Evolutionary conservation across 2,888 invertebrate genomes (phyloP).

Genomic region (Polylopha cassiicola): DNA sequence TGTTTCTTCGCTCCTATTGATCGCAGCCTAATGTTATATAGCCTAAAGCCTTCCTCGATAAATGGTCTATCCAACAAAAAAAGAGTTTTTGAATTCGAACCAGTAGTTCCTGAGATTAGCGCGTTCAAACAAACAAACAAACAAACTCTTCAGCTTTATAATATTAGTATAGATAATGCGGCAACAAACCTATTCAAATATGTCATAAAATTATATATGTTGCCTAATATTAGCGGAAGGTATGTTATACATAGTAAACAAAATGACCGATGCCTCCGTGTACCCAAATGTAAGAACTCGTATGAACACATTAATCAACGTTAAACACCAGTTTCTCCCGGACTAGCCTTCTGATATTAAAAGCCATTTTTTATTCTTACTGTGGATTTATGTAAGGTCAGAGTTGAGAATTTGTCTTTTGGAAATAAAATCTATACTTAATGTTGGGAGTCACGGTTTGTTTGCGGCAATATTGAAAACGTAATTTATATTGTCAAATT

Average conservation of each 20-base stretch:
- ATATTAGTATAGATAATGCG: too few species aligned
- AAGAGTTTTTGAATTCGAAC: background rate
- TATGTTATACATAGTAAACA: slow-evolving; percentile 5
- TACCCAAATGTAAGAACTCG: slow-evolving; percentile 33
- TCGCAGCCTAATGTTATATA: too few species aligned
- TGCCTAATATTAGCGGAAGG: too few species aligned
- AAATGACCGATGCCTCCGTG: slow-evolving; percentile 2
- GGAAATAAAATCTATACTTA: slow-evolving; percentile 27
- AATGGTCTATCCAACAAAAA: too few species aligned
- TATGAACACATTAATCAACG: slow-evolving; percentile 64
- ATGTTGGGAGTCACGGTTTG: background rate
- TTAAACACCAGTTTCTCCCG: slow-evolving; percentile 45
- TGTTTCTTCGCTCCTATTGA: too few species aligned
- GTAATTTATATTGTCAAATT: slow-evolving; percentile 13
- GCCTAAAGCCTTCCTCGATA: too few species aligned
- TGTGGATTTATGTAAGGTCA: slow-evolving; percentile 47
- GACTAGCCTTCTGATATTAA: slow-evolving; percentile 51
- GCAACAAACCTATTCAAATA: too few species aligned
- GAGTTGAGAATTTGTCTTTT: slow-evolving; percentile 52
- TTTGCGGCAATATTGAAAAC: slow-evolving; percentile 5
- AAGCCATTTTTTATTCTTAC: slow-evolving; percentile 43
- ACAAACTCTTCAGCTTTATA: too few species aligned
- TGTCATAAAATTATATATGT: too few species aligned
- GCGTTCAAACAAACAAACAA: too few species aligned
- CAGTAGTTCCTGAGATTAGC: too few species aligned